Conservation (phyloP, 2,797 vertebrate genomes). For the Distichodus sexfasciatus region DNA sequence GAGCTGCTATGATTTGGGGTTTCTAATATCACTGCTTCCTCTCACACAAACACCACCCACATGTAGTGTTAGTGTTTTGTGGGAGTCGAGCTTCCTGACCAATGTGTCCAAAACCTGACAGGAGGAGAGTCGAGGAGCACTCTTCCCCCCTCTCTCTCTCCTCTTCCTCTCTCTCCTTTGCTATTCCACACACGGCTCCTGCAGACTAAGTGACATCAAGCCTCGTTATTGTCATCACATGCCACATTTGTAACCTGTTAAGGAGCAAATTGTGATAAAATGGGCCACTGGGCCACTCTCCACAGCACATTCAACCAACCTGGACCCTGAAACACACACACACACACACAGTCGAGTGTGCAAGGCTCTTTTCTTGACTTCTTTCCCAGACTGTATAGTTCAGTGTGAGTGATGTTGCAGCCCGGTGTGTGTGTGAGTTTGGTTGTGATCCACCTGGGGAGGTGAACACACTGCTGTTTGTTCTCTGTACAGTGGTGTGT, state of each 20-base stretch:
- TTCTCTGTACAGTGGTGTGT: too few relatives aligned
- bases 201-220: conserved; percentile 88
- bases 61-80: conserved; percentile 76
- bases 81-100: too few relatives aligned
- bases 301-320: conserved; percentile 64
- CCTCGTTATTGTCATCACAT: conserved; percentile 95
- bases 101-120: conserved; percentile 72
- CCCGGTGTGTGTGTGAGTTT: too few relatives aligned
- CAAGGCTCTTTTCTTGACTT: too few relatives aligned
- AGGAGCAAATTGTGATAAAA: conserved; percentile 91
- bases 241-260: conserved; percentile 94
- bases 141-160: neutral
- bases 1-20: conserved; percentile 63
- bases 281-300: conserved; percentile 73
- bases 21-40: conserved; percentile 71
- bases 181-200: conserved; percentile 79
- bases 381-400: too few relatives aligned
- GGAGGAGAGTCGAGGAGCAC: conserved; percentile 58
- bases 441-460: too few relatives aligned
- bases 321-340: conserved; percentile 60
- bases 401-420: too few relatives aligned
- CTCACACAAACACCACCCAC: conserved; percentile 79
- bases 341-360: conserved; percentile 23
- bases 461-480: too few relatives aligned
- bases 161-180: conserved; percentile 57